A percentile compares a stretch with the other conserved stretches of the same genome.
These are phyloP conservation scores for Ceratina calcarata DNA, from an alignment of 1,140 invertebrate species.

Conservation along the genomic window DNA sequence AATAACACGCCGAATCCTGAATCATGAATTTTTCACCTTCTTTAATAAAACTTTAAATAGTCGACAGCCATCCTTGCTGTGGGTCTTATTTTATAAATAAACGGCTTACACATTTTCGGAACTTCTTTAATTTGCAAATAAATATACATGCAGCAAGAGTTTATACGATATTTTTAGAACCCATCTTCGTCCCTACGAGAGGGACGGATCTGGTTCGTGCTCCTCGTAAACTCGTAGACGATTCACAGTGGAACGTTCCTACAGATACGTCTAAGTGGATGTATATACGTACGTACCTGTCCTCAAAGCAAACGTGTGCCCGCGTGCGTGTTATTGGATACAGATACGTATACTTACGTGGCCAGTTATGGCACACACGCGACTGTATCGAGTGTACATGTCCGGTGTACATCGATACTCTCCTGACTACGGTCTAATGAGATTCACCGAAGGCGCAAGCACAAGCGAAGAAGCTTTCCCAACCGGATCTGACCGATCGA, in stretches of 20 bases:
- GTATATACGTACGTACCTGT: no score
- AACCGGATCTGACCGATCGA: not conserved
- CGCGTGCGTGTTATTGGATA: slow-evolving; percentile 24
- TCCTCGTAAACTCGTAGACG: not conserved
- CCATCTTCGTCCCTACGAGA: no score
- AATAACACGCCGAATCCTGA: not conserved
- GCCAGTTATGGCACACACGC: slow-evolving; percentile 26
- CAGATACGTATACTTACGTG: slow-evolving; percentile 8
- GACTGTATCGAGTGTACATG: slow-evolving; percentile 7
- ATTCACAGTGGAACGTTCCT: no score
- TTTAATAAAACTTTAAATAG: no score
- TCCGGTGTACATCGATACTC: slow-evolving; percentile 24
- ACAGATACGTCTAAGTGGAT: no score
- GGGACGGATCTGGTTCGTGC: not conserved
- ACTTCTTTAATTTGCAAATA: no score
- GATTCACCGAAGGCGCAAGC: slow-evolving; percentile 29
- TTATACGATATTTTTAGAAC: no score
- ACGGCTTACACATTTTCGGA: no score
- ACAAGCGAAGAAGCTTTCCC: slow-evolving; percentile 22
- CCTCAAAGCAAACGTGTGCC: not conserved
- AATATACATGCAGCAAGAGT: no score
- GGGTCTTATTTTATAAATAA: no score
- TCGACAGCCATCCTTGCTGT: no score
- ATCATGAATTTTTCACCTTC: not conserved
- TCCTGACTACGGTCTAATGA: slow-evolving; percentile 35